A percentile compares a stretch with the other conserved stretches of the same genome.
phyloP scores from a whole-genome alignment of 2,113 vertebrate genomes.

The Edolisoma coerulescens region DNA sequence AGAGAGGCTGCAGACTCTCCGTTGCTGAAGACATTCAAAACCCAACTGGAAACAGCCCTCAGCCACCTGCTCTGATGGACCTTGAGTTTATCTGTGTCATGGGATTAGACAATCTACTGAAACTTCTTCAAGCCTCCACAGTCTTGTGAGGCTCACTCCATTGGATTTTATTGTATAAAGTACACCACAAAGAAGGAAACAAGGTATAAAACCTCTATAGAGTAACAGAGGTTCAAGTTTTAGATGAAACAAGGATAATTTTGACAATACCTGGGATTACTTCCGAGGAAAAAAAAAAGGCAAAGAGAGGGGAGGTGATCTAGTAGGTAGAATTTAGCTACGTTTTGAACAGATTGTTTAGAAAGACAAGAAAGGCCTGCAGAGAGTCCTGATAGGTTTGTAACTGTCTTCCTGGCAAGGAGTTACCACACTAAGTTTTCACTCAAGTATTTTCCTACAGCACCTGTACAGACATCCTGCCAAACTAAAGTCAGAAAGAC shows the following conservation, averaged over 20 bases:
- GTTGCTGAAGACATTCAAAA: background rate
- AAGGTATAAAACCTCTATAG: background rate
- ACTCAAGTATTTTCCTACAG: background rate
- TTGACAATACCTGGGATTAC: background rate
- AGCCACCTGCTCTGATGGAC: background rate
- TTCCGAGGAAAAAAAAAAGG: background rate
- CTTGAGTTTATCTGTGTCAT: background rate
- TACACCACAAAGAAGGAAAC: background rate
- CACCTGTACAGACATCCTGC: background rate
- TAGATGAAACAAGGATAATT: background rate
- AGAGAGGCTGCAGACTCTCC: background rate
- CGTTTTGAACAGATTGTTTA: background rate
- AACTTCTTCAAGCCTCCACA: background rate
- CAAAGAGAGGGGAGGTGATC: background rate
- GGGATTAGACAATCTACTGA: background rate
- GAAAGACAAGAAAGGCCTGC: background rate
- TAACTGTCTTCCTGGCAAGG: background rate
- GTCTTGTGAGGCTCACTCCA: background rate
- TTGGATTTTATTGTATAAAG: background rate
- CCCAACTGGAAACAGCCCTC: background rate
- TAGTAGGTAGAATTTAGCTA: background rate
- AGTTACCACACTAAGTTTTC: background rate
- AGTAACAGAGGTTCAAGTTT: background rate
- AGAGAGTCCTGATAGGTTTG: background rate
- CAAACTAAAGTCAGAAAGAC: background rate